Conservation (phyloP, 2,113 vertebrate genomes). For the Pyrgilauda ruficollis region DNA sequence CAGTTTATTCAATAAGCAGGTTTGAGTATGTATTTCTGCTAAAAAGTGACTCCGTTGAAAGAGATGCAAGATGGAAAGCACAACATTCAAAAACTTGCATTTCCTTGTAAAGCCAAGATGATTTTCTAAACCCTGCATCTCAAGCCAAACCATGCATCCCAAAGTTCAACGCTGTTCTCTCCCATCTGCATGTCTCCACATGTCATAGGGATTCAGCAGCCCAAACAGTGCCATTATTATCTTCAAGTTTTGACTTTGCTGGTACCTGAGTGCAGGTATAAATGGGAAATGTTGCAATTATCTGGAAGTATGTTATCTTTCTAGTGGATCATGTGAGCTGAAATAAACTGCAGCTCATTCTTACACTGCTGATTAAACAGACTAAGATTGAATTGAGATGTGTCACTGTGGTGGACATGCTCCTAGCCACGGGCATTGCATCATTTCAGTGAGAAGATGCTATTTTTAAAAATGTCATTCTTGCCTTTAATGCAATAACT, state of each 20-base stretch:
- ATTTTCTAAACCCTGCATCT: not conserved
- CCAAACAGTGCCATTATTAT: not conserved
- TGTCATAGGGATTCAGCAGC: not conserved
- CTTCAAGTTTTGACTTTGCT: conserved; percentile 16
- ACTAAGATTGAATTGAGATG: not conserved
- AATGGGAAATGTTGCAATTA: not conserved
- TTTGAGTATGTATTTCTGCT: not conserved
- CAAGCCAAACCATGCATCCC: not conserved
- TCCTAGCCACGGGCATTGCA: not conserved
- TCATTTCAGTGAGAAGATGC: not conserved
- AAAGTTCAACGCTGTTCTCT: not conserved
- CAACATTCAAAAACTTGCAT: not conserved
- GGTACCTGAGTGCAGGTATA: conserved; percentile 1
- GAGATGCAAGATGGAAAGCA: not conserved
- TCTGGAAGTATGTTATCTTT: not conserved
- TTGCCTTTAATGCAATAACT: not conserved
- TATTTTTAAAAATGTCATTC: not conserved
- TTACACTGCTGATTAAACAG: not conserved
- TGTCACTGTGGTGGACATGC: not conserved
- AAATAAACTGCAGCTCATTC: not conserved
- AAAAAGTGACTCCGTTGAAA: not conserved
- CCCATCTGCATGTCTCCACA: not conserved
- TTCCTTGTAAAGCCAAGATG: not conserved
- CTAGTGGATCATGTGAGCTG: not conserved
- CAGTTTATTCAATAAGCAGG: not conserved